Evolutionary conservation across 2,113 vertebrate species (phyloP).

Genomic region (Azemiops feae): DNA sequence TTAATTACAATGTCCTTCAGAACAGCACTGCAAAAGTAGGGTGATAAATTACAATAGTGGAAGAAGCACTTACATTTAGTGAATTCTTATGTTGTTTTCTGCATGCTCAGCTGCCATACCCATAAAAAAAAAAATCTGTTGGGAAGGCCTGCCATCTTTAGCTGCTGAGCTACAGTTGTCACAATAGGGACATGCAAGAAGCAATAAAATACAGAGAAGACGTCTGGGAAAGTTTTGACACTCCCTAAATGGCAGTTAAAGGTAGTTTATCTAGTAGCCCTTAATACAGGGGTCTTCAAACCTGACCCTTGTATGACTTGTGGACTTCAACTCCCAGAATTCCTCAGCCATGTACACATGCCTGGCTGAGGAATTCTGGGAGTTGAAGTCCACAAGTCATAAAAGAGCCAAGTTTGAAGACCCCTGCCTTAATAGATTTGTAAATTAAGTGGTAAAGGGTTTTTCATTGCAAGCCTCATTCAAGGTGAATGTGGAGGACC

Average conservation of each 20-base stretch:
- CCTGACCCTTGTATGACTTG: too few relatives aligned
- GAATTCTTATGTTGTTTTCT: neutral
- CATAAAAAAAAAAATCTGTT: neutral
- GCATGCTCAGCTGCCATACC: too few relatives aligned
- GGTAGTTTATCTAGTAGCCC: neutral
- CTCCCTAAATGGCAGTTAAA: neutral
- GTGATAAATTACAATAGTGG: neutral
- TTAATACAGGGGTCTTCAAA: neutral
- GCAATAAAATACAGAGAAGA: neutral
- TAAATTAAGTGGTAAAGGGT: neutral
- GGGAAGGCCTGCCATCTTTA: neutral
- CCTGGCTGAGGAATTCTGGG: too few relatives aligned
- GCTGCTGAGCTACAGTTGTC: neutral
- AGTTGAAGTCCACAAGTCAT: too few relatives aligned
- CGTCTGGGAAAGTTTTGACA: neutral
- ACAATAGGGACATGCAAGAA: neutral
- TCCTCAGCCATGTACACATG: too few relatives aligned
- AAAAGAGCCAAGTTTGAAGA: too few relatives aligned
- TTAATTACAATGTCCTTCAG: neutral
- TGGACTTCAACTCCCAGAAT: too few relatives aligned
- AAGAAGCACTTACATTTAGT: neutral
- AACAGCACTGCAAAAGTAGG: neutral
- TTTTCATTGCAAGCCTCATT: neutral
- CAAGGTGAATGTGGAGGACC: neutral
- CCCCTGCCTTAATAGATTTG: neutral